phyloP scores from a whole-genome alignment of 1,140 invertebrate species.

The Drosophila murphyi region DNA sequence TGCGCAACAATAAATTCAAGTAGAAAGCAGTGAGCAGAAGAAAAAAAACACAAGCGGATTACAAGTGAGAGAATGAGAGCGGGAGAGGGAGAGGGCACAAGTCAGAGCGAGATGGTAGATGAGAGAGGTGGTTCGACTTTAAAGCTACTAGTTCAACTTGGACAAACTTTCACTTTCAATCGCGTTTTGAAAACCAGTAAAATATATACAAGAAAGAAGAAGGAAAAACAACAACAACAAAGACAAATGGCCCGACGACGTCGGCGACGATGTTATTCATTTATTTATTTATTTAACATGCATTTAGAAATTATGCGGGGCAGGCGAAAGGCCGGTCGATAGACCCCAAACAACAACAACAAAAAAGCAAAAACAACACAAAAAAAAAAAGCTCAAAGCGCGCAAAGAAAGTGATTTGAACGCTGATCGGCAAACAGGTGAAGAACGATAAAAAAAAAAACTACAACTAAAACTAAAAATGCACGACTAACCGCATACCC shows the following conservation, averaged over 20 bases:
- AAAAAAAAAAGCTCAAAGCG: constrained; percentile 51
- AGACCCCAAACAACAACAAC: constrained; percentile 28
- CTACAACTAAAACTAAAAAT: background rate
- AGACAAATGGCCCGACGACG: background rate
- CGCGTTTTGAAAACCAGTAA: constrained; percentile 73
- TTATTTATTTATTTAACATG: constrained; percentile 66
- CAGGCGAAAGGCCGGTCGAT: constrained; percentile 64
- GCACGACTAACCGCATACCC: constrained; percentile 32
- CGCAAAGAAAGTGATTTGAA: constrained; percentile 69
- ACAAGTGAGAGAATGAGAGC: constrained; percentile 3
- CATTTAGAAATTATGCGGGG: constrained; percentile 70
- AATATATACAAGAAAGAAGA: constrained; percentile 33
- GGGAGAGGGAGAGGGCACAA: constrained; percentile 10
- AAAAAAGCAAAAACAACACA: constrained; percentile 41
- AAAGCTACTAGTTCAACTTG: constrained; percentile 23
- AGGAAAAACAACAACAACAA: background rate
- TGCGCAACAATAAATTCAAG: constrained; percentile 36
- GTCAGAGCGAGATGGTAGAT: constrained; percentile 9
- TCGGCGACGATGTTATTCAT: constrained; percentile 47
- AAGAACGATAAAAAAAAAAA: constrained; percentile 28
- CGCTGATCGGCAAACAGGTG: constrained; percentile 34
- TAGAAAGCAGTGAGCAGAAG: constrained; percentile 55
- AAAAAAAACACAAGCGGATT: constrained; percentile 2
- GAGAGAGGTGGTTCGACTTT: constrained; percentile 4
- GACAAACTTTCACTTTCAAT: constrained; percentile 77